Conservation (phyloP, 2,113 vertebrate species). For the Macroglossus sobrinus region DNA sequence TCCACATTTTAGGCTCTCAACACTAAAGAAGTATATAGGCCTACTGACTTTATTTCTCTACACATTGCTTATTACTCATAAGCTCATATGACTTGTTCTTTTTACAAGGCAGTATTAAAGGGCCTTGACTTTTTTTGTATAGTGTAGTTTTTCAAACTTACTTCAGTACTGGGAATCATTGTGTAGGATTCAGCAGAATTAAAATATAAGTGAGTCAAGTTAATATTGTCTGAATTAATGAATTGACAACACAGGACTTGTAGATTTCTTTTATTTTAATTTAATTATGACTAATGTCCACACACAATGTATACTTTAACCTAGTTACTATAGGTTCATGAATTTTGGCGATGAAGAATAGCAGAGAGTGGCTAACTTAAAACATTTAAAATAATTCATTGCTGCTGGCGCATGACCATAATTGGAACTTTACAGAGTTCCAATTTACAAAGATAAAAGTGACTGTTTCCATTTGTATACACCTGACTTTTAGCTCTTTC, state of each 20-base stretch:
- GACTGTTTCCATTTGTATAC: background rate
- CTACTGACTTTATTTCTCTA: background rate
- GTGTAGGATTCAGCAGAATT: background rate
- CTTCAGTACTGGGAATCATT: background rate
- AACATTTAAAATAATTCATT: background rate
- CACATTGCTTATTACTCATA: background rate
- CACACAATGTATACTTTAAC: background rate
- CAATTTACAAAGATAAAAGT: background rate
- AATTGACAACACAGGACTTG: background rate
- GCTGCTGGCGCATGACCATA: background rate
- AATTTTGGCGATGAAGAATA: background rate
- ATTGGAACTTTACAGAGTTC: background rate
- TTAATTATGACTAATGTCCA: background rate
- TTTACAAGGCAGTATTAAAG: background rate
- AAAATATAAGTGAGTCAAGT: background rate
- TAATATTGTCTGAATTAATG: background rate
- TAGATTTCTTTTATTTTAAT: background rate
- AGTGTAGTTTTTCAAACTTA: background rate
- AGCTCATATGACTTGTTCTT: background rate
- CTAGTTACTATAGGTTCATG: background rate
- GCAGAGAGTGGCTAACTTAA: background rate
- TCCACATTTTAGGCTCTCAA: background rate
- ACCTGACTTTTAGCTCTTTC: background rate
- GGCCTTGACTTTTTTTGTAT: background rate
- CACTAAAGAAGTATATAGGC: background rate